Conservation (phyloP, 1,140 invertebrate genomes). For the Nylanderia fulva region DNA sequence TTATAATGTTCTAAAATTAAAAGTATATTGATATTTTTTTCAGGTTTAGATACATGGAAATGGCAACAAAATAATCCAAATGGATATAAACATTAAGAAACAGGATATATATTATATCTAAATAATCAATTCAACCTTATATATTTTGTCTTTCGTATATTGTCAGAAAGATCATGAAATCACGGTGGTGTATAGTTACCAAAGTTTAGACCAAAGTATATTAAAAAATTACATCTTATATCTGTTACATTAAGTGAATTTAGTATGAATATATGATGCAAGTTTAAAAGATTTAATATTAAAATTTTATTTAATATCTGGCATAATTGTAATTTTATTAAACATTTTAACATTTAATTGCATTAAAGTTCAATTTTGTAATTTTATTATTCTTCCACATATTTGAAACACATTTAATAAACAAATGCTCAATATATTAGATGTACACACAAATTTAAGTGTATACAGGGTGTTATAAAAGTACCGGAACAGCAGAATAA, state of each 20-base stretch:
- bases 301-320: background rate
- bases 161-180: constrained; percentile 38
- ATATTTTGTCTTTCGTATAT: constrained; percentile 7
- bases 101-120: too few relatives aligned
- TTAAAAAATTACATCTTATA: constrained; percentile 28
- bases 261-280: background rate
- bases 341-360: background rate
- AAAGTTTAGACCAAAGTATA: constrained; percentile 70
- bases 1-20: constrained; percentile 20
- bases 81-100: constrained; percentile 87
- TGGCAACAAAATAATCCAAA: constrained; percentile 96
- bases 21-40: constrained; percentile 39
- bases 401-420: too few relatives aligned
- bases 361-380: too few relatives aligned
- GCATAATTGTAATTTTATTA: background rate
- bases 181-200: constrained; percentile 79
- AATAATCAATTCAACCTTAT: too few relatives aligned
- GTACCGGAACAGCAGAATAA: too few relatives aligned
- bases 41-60: constrained; percentile 94
- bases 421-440: too few relatives aligned
- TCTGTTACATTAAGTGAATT: constrained; percentile 45
- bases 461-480: too few relatives aligned
- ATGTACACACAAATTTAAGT: too few relatives aligned
- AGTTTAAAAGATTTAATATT: background rate
- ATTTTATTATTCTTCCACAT: too few relatives aligned